Evolutionary conservation across 2,888 invertebrate genomes (phyloP), one percentile per base, ranked within the genome.

Genomic region (Cantharis rustica): DNA sequence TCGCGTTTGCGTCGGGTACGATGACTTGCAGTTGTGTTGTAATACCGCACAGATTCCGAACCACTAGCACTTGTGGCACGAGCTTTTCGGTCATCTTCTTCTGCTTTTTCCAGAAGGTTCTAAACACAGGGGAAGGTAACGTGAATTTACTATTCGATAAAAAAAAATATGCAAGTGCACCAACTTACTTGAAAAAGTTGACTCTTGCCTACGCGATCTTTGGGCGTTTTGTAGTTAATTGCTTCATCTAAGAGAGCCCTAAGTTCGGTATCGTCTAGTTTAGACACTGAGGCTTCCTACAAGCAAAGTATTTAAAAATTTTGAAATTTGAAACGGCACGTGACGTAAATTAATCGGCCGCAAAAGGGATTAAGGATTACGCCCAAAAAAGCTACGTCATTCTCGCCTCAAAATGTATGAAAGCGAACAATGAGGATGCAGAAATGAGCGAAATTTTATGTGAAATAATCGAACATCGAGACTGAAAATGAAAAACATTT

Each of bases 161-260:
- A 15, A 17, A 15, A 73, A 20, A 7, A 13, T n/a, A n/a, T 10
- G 0, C 10, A 13, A 17, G 20, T 66, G 10, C 13, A 11, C 68
- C 66, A 62, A 84, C 88, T 85, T 85, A 95, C 95, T 91, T 94
- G 93, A 88, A 96, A 96, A 76, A 94, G 91, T 88, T 91, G 91
- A 88, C 95, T 95, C 89, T 95, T 96, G 84, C 95, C 95, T 88
- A 95, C 94, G 81, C 94, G 91, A 87, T 96, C 96, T 89, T 95
- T 94, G 75, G 95, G 95, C 87, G 93, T 92, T 88, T 95, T 95
- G 89, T 96, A 96, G 81, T 92, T 93, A 86, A 95, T 93, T 81
- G 95, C 95, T 90, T 96, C 96, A 87, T 96, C 95, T 83, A 96
- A 89, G 80, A 96, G 90, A 76, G 93, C 94, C 83, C 93, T 93